A percentile compares a stretch with the other conserved stretches of the same genome.
Conservation (phyloP, 2,797 vertebrate species). For the Hemibagrus guttatus region DNA sequence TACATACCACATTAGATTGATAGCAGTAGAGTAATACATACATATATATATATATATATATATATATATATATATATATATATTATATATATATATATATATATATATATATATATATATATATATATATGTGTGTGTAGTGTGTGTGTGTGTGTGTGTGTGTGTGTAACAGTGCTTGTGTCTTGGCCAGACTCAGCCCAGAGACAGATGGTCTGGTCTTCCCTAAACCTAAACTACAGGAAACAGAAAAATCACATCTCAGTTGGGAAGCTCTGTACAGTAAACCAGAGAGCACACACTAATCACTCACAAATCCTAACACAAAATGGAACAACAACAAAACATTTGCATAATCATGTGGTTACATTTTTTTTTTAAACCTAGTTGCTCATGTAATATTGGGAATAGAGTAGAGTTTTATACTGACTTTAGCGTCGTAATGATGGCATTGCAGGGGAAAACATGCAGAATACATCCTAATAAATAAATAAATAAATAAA, state of each 20-base stretch:
- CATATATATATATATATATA: background rate
- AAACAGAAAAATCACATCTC: constrained; percentile 52
- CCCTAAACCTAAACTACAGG: constrained; percentile 50
- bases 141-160: constrained; percentile 23
- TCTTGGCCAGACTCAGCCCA: constrained; percentile 37
- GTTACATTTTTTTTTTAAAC: background rate
- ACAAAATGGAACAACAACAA: background rate
- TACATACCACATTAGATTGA: background rate
- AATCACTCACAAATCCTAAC: background rate
- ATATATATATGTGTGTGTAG: background rate
- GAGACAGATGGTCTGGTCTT: constrained; percentile 55
- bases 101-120: background rate
- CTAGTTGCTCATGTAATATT: background rate
- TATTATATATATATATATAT: too few relatives aligned
- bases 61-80: constrained; percentile 5
- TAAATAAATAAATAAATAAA: too few relatives aligned
- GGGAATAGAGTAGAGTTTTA: background rate
- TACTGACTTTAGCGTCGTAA: background rate
- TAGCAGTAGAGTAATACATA: background rate
- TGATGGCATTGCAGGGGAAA: background rate
- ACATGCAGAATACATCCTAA: background rate
- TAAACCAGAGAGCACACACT: constrained; percentile 19
- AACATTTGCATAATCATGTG: background rate
- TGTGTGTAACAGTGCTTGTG: constrained; percentile 3
- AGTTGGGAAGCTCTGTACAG: constrained; percentile 42